Conservation (phyloP, 1,140 invertebrate species). For the Nomia melanderi region DNA sequence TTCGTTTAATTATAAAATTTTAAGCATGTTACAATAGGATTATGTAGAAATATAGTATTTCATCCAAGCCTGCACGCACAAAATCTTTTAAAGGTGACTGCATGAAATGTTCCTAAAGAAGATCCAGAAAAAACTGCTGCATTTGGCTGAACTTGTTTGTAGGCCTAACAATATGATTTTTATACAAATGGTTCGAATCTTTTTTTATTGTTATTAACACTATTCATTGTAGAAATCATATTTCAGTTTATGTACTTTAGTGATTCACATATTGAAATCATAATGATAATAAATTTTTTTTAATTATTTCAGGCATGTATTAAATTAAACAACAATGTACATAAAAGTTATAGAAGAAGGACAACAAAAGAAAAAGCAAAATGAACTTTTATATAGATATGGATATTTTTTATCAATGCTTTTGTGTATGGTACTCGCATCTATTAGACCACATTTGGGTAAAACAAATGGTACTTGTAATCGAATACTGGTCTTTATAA, state of each 20-base stretch:
- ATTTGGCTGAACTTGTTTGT: slow-evolving; percentile 27
- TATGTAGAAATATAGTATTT: slow-evolving; percentile 23
- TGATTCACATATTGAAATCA: not conserved
- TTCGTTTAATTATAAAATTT: slow-evolving; percentile 36
- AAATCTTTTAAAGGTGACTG: slow-evolving; percentile 19
- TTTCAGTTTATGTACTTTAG: slow-evolving; percentile 6
- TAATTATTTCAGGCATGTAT: slow-evolving; percentile 15
- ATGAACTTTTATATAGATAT: slow-evolving; percentile 68
- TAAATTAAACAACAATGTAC: slow-evolving; percentile 39
- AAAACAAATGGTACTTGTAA: slow-evolving; percentile 73
- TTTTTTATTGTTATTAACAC: slow-evolving; percentile 13
- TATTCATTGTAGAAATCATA: slow-evolving; percentile 27
- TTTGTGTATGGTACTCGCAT: slow-evolving; percentile 74
- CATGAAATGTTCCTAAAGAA: slow-evolving; percentile 37
- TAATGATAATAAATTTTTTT: not conserved
- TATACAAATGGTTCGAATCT: slow-evolving; percentile 36
- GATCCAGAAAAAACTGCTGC: slow-evolving; percentile 28
- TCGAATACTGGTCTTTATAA: slow-evolving; percentile 29
- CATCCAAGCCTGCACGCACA: slow-evolving; percentile 25
- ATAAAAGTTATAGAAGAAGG: slow-evolving; percentile 17
- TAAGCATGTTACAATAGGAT: slow-evolving; percentile 47
- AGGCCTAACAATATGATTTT: slow-evolving; percentile 26
- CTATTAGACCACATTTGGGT: slow-evolving; percentile 72
- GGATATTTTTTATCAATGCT: slow-evolving; percentile 76
- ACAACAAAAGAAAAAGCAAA: slow-evolving; percentile 34